phyloP scores from a whole-genome alignment of 1,140 invertebrate genomes.

The Babylonia areolata region DNA sequence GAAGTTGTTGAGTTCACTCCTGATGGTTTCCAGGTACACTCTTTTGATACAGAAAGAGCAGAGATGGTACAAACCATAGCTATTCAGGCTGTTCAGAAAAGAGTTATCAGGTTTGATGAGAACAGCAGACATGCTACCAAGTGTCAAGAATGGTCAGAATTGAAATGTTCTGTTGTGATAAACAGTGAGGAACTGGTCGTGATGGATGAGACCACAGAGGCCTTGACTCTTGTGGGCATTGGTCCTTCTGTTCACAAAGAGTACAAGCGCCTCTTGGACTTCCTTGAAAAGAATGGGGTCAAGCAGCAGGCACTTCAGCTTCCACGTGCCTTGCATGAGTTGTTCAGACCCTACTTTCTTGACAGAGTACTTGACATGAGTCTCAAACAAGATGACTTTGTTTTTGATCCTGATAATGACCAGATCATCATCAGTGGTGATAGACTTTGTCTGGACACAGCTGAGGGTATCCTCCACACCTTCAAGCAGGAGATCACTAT shows the following conservation, averaged over 20 bases:
- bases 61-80: background rate
- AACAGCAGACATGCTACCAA: background rate
- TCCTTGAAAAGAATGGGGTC: slow-evolving; percentile 2
- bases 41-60: background rate
- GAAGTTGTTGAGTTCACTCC: background rate
- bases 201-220: background rate
- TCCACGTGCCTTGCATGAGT: background rate
- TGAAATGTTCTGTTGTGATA: background rate
- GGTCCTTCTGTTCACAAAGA: background rate
- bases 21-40: background rate
- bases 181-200: background rate
- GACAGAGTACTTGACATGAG: background rate
- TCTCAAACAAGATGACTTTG: background rate
- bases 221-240: background rate
- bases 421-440: slow-evolving; percentile 7
- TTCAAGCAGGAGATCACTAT: background rate
- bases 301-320: background rate
- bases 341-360: background rate
- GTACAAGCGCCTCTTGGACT: background rate
- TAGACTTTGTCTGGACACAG: background rate
- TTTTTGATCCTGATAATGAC: background rate
- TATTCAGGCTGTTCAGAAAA: background rate
- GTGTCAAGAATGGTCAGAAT: background rate
- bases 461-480: background rate
- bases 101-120: background rate